A percentile compares a stretch with the other conserved stretches of the same genome.
Evolutionary conservation across 2,113 vertebrate genomes (phyloP).

Genomic region (Tragelaphus imberbis): DNA sequence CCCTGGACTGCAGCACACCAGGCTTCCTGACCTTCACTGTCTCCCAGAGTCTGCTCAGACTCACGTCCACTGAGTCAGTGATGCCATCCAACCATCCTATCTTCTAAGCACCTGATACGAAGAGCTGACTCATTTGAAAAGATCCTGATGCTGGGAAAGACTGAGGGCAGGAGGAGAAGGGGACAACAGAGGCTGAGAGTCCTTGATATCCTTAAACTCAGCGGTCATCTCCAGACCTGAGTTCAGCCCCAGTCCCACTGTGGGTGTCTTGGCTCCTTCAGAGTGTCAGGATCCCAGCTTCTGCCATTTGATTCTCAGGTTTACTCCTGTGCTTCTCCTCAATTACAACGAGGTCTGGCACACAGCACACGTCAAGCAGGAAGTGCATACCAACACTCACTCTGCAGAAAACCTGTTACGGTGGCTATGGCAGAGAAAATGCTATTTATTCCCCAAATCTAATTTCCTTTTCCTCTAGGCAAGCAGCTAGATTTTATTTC

Average conservation of each 20-base stretch:
- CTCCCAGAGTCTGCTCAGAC: background rate
- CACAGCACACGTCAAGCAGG: fast-evolving
- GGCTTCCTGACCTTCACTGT: background rate
- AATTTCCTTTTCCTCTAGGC: background rate
- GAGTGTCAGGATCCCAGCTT: background rate
- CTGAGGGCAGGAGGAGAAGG: background rate
- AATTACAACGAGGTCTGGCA: background rate
- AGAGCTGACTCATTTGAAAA: background rate
- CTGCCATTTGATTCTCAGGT: background rate
- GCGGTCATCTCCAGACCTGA: background rate
- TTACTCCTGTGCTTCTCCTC: background rate
- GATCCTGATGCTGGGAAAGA: background rate
- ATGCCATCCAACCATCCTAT: background rate
- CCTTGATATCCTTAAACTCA: background rate
- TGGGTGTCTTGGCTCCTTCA: background rate
- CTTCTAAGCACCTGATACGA: background rate
- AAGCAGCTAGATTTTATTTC: background rate
- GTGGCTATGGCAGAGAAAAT: background rate
- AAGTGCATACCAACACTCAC: background rate
- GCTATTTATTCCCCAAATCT: background rate
- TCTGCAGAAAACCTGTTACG: background rate
- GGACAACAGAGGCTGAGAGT: background rate
- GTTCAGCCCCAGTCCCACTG: background rate
- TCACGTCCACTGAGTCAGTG: background rate
- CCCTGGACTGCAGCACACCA: background rate